A percentile compares a stretch with the other conserved stretches of the same genome.
These are phyloP conservation scores for Eucidaris tribuloides DNA, from an alignment of 35 echinoderm and acorn worm species.

Conservation along the genomic window DNA sequence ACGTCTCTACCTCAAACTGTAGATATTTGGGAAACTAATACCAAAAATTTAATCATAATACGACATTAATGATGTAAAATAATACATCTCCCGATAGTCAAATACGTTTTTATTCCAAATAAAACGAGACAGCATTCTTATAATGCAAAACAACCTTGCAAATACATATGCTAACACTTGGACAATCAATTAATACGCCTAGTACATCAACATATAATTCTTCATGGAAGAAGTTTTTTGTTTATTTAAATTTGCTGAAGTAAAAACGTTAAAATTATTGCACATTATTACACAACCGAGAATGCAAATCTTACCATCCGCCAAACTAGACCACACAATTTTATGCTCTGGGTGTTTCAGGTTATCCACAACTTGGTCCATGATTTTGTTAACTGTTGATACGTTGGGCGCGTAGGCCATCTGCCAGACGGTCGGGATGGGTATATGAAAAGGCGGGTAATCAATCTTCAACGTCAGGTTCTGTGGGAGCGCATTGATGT, in stretches of 20 bases:
- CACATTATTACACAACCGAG: too few species aligned
- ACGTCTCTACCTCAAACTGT: too few species aligned
- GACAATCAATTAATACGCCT: not conserved
- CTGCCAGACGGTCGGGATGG: constrained; percentile 43
- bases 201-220: not conserved
- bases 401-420: constrained; percentile 83
- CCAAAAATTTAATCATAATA: too few species aligned
- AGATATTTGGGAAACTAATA: too few species aligned
- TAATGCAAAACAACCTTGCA: too few species aligned
- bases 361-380: constrained; percentile 50
- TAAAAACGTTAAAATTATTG: not conserved
- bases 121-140: too few species aligned
- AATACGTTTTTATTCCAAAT: too few species aligned
- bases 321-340: not conserved
- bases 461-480: constrained; percentile 26
- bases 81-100: too few species aligned
- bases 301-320: not conserved
- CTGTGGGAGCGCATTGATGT: constrained; percentile 52
- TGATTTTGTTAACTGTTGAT: constrained; percentile 36
- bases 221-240: not conserved
- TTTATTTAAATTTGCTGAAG: not conserved
- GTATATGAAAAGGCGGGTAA: not conserved
- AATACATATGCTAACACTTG: too few species aligned
- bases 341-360: constrained; percentile 11
- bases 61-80: too few species aligned